Percentiles rank a stretch among this genome's conserved stretches.
Evolutionary conservation across 2,113 vertebrate species (phyloP).

Genomic region (Sylvia atricapilla): DNA sequence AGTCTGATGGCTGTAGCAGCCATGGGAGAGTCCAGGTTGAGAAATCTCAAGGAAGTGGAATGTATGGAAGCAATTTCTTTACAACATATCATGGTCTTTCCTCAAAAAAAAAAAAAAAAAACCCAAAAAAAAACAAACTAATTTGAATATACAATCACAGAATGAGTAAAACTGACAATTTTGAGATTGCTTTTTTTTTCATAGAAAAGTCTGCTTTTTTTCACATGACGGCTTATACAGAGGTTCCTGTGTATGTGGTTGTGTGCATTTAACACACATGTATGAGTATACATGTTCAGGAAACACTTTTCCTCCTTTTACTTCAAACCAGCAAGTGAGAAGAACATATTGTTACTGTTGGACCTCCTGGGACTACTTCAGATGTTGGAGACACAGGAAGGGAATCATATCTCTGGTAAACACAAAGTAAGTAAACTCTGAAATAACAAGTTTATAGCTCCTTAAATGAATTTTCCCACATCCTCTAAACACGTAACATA

Average conservation of each 20-base stretch:
- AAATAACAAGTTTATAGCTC: conserved; percentile 35
- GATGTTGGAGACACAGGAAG: neutral
- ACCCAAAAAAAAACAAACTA: neutral
- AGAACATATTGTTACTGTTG: neutral
- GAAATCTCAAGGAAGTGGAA: neutral
- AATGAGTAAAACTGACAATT: neutral
- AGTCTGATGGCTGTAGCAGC: neutral
- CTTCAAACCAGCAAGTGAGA: conserved; percentile 2
- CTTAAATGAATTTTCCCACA: conserved; percentile 32
- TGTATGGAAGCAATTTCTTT: neutral
- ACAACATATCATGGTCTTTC: neutral
- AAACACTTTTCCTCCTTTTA: neutral
- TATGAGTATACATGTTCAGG: neutral
- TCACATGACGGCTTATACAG: neutral
- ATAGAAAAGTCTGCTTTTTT: neutral
- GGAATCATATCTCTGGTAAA: conserved; percentile 27
- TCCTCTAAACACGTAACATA: conserved; percentile 26
- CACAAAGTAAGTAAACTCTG: conserved; percentile 22
- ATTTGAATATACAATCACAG: neutral
- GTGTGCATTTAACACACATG: neutral
- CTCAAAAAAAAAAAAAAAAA: neutral
- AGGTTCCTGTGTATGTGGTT: neutral
- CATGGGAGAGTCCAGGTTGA: neutral
- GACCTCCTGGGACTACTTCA: neutral
- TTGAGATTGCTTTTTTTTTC: neutral